Evolutionary conservation across 2,113 vertebrate species (phyloP).

Genomic region (Aptenodytes patagonicus): DNA sequence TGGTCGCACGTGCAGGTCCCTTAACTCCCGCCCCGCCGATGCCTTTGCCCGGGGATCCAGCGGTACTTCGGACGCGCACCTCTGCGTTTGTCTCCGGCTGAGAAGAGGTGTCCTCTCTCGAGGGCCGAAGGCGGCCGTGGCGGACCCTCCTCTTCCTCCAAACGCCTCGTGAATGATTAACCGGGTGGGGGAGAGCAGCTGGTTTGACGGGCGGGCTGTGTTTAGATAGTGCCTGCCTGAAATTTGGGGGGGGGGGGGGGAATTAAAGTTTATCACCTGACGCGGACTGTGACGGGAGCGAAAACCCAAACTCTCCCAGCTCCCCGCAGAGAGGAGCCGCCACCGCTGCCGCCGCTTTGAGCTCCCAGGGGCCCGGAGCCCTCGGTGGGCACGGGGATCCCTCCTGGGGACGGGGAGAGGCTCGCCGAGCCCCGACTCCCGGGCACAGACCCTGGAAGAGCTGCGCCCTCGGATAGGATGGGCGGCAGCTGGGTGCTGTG

Average conservation of each 20-base stretch:
- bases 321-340: neutral
- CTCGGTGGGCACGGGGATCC: fast-evolving
- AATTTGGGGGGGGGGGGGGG: too few species aligned
- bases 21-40: too few species aligned
- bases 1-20: neutral
- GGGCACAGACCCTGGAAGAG: neutral
- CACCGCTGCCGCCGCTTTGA: neutral
- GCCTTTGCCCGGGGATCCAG: neutral
- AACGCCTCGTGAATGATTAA: neutral
- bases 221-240: fast-evolving
- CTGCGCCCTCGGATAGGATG: fast-evolving
- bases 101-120: neutral
- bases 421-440: neutral
- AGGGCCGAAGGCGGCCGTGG: fast-evolving
- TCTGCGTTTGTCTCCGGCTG: neutral
- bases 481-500: neutral
- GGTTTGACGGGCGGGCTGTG: neutral
- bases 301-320: neutral
- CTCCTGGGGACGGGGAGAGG: too few species aligned
- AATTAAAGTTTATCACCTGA: neutral
- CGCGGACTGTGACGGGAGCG: neutral
- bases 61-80: fast-evolving
- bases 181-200: fast-evolving
- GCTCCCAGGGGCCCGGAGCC: fast-evolving
- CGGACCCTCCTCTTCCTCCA: neutral